Conservation (phyloP, 53 echinoderm and acorn worm genomes). For the Crossaster papposus region DNA sequence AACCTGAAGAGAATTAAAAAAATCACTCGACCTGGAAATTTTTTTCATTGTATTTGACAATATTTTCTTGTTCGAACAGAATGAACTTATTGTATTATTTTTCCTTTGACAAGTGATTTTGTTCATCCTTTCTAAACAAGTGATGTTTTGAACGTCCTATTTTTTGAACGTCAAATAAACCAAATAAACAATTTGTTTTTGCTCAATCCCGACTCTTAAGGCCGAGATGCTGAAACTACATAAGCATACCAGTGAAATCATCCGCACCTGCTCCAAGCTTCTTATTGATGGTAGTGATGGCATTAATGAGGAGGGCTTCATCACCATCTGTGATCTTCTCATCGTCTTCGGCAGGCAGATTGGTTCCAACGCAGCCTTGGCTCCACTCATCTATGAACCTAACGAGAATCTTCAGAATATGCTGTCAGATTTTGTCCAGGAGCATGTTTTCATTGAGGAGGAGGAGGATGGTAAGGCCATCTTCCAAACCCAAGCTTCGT, state of each 20-base stretch:
- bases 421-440: constrained; percentile 94
- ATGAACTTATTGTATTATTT: too few relatives aligned
- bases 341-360: constrained; percentile 92
- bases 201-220: constrained; percentile 19
- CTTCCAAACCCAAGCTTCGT: too few relatives aligned
- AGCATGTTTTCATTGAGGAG: constrained; percentile 96
- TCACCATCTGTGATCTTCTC: constrained; percentile 94
- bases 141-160: too few relatives aligned
- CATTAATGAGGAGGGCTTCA: constrained; percentile 92
- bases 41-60: too few relatives aligned
- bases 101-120: too few relatives aligned
- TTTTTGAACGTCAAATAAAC: too few relatives aligned
- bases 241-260: constrained; percentile 75
- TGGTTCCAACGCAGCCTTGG: constrained; percentile 69
- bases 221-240: constrained; percentile 79
- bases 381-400: constrained; percentile 77
- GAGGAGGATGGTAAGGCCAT: constrained; percentile 24
- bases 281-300: constrained; percentile 86
- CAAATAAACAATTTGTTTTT: too few relatives aligned
- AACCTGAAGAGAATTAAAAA: too few relatives aligned
- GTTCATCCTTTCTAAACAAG: too few relatives aligned
- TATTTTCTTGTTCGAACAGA: too few relatives aligned
- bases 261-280: constrained; percentile 86
- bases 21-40: too few relatives aligned
- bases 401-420: constrained; percentile 83